Evolutionary conservation across 23 tunicate species (phyloP), one percentile per base, ranked within the genome.

Genomic region (Ciona savignyi): DNA sequence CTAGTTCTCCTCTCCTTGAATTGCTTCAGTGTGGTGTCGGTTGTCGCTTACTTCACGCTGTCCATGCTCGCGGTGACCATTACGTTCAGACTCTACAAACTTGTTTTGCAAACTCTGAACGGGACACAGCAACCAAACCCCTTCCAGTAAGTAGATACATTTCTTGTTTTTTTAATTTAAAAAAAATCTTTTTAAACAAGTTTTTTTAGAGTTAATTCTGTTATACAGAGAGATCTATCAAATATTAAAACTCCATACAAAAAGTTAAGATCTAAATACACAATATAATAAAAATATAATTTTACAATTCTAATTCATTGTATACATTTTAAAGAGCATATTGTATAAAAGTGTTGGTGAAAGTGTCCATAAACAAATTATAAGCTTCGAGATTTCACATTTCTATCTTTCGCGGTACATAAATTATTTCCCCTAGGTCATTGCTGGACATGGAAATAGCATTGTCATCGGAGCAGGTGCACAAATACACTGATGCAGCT

Each of bases 71-170:
- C 83, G 34, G 97, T 85, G 30, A 91, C 97, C 2, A 60, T 84
- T 30, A 35, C 86, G 27, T 34, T 91, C 69, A 73, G 87, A 20
- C 34, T 81, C 27, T 84, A 80, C 79, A 84, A 84, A 71, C 67
- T 84, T 64, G 93, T 91, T 23, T 71, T 91, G 24, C 91, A 85
- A 60, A 80, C 91, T n/a, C 35, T 91, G 63, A 85, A 85, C 61
- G 97, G 97, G 26, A 80, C 91, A 21, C 97, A 91, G 62, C 97
- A 91, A 49, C 88, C 86, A 4, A 82, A 85, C 35, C 97, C 97
- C 19, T 85, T 91, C 66, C 97, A 91, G 97, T 91, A 61, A 85
- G 91, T 85, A 60, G 9, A 19, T 20, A 48, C n/a, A n/a, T n/a
- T n/a, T n/a, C n/a, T n/a, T n/a, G n/a, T n/a, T n/a, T n/a, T n/a